phyloP scores from a whole-genome alignment of 2,888 invertebrate genomes.

The Epsilonema sp. region DNA sequence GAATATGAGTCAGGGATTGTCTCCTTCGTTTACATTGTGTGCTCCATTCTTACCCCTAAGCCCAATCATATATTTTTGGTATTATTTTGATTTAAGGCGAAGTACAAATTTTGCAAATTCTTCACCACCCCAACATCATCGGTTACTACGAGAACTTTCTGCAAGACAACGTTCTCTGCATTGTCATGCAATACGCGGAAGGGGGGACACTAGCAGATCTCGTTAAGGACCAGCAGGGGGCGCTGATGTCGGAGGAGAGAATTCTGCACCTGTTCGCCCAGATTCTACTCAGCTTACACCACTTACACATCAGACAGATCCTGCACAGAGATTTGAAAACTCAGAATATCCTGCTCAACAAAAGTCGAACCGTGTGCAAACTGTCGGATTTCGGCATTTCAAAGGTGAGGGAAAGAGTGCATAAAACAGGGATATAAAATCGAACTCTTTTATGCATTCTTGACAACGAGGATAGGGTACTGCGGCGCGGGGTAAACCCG shows the following conservation, averaged over 20 bases:
- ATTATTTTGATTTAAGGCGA: too few species aligned
- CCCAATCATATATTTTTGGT: too few species aligned
- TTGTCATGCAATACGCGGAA: constrained; percentile 70
- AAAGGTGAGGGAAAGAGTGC: too few species aligned
- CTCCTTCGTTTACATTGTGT: too few species aligned
- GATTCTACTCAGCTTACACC: constrained; percentile 53
- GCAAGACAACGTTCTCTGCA: constrained; percentile 40
- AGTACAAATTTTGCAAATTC: constrained; percentile 45
- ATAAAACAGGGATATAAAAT: too few species aligned
- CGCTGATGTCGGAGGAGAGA: constrained; percentile 44
- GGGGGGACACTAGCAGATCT: constrained; percentile 54
- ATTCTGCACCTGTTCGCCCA: constrained; percentile 50
- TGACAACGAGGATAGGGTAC: too few species aligned
- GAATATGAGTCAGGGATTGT: too few species aligned
- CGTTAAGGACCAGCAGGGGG: constrained; percentile 40
- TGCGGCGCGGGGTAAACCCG: too few species aligned
- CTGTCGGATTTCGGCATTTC: constrained; percentile 38
- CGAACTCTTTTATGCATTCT: too few species aligned
- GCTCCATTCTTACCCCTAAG: too few species aligned
- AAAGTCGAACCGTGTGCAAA: constrained; percentile 47
- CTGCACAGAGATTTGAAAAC: constrained; percentile 64
- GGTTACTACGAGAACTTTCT: constrained; percentile 49
- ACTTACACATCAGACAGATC: constrained; percentile 54
- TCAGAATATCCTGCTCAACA: constrained; percentile 59
- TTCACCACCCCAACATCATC: constrained; percentile 54